Evolutionary conservation across 2,888 invertebrate genomes (phyloP).

Genomic region (Chesias legatella): DNA sequence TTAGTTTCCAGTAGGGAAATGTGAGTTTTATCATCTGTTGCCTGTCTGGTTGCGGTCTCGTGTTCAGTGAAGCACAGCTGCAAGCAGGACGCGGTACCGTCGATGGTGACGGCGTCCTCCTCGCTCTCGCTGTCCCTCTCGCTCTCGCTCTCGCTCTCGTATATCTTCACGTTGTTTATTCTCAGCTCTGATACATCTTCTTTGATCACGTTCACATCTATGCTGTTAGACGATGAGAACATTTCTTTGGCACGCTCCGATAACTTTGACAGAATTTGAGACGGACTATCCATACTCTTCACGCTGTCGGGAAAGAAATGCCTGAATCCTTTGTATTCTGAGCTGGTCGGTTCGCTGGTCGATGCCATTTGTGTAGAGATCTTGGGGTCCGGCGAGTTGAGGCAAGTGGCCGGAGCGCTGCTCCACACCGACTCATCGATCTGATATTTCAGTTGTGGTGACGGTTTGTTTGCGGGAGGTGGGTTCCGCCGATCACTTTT

Average conservation of each 20-base stretch:
- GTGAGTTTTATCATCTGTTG: slow-evolving; percentile 55
- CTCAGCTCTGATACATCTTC: slow-evolving; percentile 67
- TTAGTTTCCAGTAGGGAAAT: slow-evolving; percentile 60
- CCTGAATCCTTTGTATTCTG: slow-evolving; percentile 62
- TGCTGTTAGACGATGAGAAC: slow-evolving; percentile 69
- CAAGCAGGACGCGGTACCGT: slow-evolving; percentile 71
- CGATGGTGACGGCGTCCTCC: slow-evolving; percentile 68
- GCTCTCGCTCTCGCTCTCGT: slow-evolving; percentile 74
- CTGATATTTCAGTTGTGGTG: slow-evolving; percentile 33
- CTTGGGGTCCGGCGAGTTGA: slow-evolving; percentile 80
- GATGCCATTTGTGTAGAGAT: slow-evolving; percentile 51
- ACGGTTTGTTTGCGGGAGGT: slow-evolving; percentile 33
- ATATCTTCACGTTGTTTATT: slow-evolving; percentile 69
- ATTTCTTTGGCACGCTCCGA: slow-evolving; percentile 77
- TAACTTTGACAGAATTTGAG: slow-evolving; percentile 67
- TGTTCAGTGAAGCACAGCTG: slow-evolving; percentile 75
- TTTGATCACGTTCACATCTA: slow-evolving; percentile 60
- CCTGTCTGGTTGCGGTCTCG: too few relatives aligned
- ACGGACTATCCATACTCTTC: slow-evolving; percentile 66
- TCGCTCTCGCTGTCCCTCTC: slow-evolving; percentile 77
- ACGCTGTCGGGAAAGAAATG: slow-evolving; percentile 75
- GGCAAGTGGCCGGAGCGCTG: slow-evolving; percentile 83
- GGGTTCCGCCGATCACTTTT: slow-evolving; percentile 55
- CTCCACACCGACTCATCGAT: slow-evolving; percentile 56
- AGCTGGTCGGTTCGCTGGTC: slow-evolving; percentile 69